Base-by-base conservation (phyloP, 2,113 vertebrate species). In the Amblyopsis rosae region DNA sequence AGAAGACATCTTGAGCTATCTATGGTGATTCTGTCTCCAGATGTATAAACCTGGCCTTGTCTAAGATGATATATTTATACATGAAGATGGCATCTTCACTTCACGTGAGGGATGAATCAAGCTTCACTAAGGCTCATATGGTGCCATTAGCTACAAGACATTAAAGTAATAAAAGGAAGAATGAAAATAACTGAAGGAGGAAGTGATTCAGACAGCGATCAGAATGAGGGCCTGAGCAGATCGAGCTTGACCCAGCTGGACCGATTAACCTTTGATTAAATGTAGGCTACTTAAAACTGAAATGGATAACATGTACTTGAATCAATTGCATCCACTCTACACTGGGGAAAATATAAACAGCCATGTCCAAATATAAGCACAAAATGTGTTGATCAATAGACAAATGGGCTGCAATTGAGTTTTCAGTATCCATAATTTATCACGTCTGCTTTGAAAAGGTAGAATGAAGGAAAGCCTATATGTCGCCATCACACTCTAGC, bases 391-490 rank as follows among this genome's bases (percentile, higher is more conserved):
- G 32, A 84, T 82, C 6, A 63, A 85, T 71, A 26, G 32, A 33
- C 7, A 26, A 55, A 55, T n/a, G 10, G 3, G 63, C 41, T 63
- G 41, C 16, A 62, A 81, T 15, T 75, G 11, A 64, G 12, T 74
- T 75, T 72, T 19, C 70, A 76, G 46, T 50, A 46, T 70, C 48
- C n/a, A 80, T 74, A 59, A 79, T 79, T 77, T 53, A 79, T 59
- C 47, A 6, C 5, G 32, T 56, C 7, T 49, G 41, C 17, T 12
- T 33, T 33, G 13, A 62, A 58, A 63, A 16, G 55, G 17, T 5
- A n/a, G 49, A 69, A 15, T 50, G 62, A 80, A 54, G 68, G 78
- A 58, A 12, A 4, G 65, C 12, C 50, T 79, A 47, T 50, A 58
- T 67, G 77, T 63, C 59, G 12, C 62, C 65, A 59, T 56, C 15